Conservation (phyloP, 2,113 vertebrate genomes). For the Cepphus grylle region DNA sequence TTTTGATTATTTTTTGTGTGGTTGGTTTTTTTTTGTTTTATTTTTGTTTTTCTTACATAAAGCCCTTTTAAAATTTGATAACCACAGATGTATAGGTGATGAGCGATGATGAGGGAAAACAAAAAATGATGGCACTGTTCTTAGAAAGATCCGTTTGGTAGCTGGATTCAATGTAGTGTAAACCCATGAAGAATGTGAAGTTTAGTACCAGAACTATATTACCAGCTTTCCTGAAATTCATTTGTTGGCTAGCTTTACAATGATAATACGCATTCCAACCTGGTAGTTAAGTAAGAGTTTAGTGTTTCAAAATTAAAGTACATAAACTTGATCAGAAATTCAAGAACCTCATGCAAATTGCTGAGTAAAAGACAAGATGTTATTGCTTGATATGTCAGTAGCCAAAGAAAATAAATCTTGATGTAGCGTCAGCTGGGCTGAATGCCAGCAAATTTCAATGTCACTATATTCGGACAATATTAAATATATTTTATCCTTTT, state of each 20-base stretch:
- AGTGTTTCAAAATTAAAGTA: conserved; percentile 57
- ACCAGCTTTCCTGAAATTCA: conserved; percentile 41
- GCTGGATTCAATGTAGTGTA: conserved; percentile 51
- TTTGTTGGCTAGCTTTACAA: conserved; percentile 42
- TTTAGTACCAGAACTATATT: conserved; percentile 60
- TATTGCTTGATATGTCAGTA: conserved; percentile 67
- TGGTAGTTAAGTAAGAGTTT: conserved; percentile 41
- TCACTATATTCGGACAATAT: conserved; percentile 3
- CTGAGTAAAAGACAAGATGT: conserved; percentile 10
- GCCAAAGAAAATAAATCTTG: conserved; percentile 15
- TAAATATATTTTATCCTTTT: conserved; percentile 62
- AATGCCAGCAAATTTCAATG: conserved; percentile 48
- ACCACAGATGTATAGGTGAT: conserved; percentile 49
- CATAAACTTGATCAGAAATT: conserved; percentile 50
- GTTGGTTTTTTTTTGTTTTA: neutral
- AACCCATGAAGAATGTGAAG: conserved; percentile 41
- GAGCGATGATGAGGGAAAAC: conserved; percentile 32
- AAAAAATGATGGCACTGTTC: conserved; percentile 54
- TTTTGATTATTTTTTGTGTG: neutral
- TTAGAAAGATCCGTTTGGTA: conserved; percentile 31
- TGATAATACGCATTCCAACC: conserved; percentile 46
- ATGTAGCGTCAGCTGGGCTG: conserved; percentile 32
- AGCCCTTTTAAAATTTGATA: conserved; percentile 80
- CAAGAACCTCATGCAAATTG: conserved; percentile 50
- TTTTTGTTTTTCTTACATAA: conserved; percentile 74